Evolutionary conservation across 1,140 invertebrate genomes (phyloP), one percentile per base, ranked within the genome.

Genomic region (Pogonomyrmex californicus): DNA sequence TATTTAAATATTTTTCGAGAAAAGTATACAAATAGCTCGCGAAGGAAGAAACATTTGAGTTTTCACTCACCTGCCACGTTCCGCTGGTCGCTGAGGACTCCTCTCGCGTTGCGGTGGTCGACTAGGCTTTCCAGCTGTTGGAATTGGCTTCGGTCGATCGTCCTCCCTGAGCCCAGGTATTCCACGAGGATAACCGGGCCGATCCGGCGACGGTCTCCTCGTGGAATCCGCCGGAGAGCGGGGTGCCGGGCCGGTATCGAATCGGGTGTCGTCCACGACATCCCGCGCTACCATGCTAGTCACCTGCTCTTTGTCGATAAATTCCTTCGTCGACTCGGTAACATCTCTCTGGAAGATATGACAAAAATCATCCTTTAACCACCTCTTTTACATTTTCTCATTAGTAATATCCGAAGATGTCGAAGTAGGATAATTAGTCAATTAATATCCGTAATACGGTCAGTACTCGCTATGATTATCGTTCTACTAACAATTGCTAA

Each of bases 221-320:
- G 91, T 76, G n/a, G 87, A 89, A 68, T 92, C 90, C 5, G 17
- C 63, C 6, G 90, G 86, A 23, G 89, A 77, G 38, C 47, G 89
- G 41, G 90, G 73, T 3, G 54, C 63, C n/a, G 87, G 49, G 73
- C 49, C 75, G 10, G 78, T 88, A 68, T 93, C 90, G 77, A 91
- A 90, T 62, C 86, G 85, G 9, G 44, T 90, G 44, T 94, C 90
- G 68, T 94, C 93, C 71, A 92, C 87, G 86, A 94, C 94, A 94
- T 95, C 93, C 85, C 91, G 91, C 71, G 91, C 71, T 91, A 95
- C 94, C 93, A 94, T 95, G 85, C 93, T 94, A 91, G 92, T 94
- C 93, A 94, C 88, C 93, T 93, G 93, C 86, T 94, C 92, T 83
- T 91, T 91, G 86, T 92, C 90, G 87, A 92, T 91, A 82, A 94